These are phyloP conservation scores for Antidorcas marsupialis DNA, from an alignment of 2,113 vertebrate genomes.

Conservation along the genomic window DNA sequence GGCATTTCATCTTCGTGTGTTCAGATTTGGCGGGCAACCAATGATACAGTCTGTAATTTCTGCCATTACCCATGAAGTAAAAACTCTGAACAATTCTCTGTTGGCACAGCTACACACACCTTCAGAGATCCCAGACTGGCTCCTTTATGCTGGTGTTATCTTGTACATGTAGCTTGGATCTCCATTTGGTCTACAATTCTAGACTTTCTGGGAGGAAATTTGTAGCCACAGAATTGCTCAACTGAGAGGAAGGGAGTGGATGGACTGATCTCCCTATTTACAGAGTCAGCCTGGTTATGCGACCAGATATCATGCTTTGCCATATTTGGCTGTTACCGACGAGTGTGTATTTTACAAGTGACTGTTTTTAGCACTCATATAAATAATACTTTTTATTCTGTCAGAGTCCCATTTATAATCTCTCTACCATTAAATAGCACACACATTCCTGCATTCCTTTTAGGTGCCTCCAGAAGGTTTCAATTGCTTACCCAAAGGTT, in stretches of 20 bases:
- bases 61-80: background rate
- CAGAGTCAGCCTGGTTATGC: background rate
- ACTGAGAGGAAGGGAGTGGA: background rate
- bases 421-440: conserved; percentile 41
- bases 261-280: background rate
- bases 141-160: background rate
- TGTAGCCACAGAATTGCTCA: background rate
- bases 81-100: background rate
- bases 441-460: conserved; percentile 38
- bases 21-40: background rate
- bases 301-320: conserved; percentile 14
- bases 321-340: conserved; percentile 59
- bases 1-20: background rate
- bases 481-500: conserved; percentile 44
- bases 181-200: background rate
- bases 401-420: conserved; percentile 47
- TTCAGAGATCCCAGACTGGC: background rate
- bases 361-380: conserved; percentile 50
- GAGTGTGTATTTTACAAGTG: conserved; percentile 56
- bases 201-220: background rate
- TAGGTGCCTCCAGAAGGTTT: conserved; percentile 44
- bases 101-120: background rate
- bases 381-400: conserved; percentile 64
- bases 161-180: background rate
- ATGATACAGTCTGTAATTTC: background rate